phyloP scores from a whole-genome alignment of 1,140 invertebrate genomes.

The Gonatopus flavifemur region DNA sequence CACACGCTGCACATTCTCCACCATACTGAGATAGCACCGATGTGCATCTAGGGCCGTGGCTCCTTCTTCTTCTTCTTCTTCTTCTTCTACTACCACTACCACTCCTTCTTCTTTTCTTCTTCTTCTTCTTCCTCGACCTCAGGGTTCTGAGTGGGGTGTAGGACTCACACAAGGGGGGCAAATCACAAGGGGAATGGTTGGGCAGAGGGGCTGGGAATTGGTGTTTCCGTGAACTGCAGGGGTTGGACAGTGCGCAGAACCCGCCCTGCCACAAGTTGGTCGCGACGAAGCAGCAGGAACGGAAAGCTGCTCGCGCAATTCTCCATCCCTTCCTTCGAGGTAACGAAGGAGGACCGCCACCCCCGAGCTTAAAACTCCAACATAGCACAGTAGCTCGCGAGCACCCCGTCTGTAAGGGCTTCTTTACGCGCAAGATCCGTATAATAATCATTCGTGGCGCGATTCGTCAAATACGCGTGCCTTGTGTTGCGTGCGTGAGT shows the following conservation, averaged over 20 bases:
- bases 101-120: too few species aligned
- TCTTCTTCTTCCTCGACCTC: too few species aligned
- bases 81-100: too few species aligned
- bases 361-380: conserved; percentile 46
- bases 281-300: conserved; percentile 45
- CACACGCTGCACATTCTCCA: conserved; percentile 25
- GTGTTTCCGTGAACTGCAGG: conserved; percentile 39
- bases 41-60: conserved; percentile 40
- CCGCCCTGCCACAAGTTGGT: conserved; percentile 57
- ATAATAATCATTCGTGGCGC: conserved; percentile 1
- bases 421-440: conserved; percentile 18
- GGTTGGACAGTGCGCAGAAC: conserved; percentile 58
- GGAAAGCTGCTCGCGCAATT: conserved; percentile 43
- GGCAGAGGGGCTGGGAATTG: conserved; percentile 43
- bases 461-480: conserved; percentile 24
- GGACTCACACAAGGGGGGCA: conserved; percentile 22
- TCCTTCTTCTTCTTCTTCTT: conserved; percentile 24
- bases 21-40: conserved; percentile 22
- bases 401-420: conserved; percentile 48
- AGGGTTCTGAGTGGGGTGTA: too few species aligned
- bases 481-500: conserved; percentile 27
- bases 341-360: conserved; percentile 36
- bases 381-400: conserved; percentile 57
- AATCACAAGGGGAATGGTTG: conserved; percentile 29
- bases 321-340: conserved; percentile 43